Base-by-base conservation (phyloP, 1,140 invertebrate species). In the Marisa cornuarietis region DNA sequence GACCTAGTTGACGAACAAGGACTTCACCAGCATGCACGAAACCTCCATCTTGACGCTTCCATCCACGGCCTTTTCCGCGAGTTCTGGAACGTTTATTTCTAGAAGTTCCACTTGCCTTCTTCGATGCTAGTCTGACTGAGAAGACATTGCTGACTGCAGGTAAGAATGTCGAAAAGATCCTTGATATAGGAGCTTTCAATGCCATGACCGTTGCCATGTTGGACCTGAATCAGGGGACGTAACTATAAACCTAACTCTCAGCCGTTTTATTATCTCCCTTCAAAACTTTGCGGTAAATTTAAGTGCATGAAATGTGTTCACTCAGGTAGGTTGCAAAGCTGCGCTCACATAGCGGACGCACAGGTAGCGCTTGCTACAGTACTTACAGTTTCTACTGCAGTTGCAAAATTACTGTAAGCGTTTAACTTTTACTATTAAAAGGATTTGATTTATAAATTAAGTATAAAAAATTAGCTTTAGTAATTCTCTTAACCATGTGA, bases 21-120 rank as follows among this genome's bases (percentile, higher is more conserved):
- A 87, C 79, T 83, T 88, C 84, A 24, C 84, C 86, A 71, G 63
- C 54, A 66, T 89, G 86, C 31, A 88, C 87, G 82, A 87, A 87
- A 22, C 81, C n/a, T 52, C 87, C 87, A 77, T 86, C 85, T 62
- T 79, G 63, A 72, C 76, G 74, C 66, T 84, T 85, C 62, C 80
- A 79, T 31, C 83, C 81, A 22, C 80, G 79, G 62, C 78, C 31
- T 49, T 82, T 79, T n/a, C 77, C 81, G 49, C 51, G 52, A 22
- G 82, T 81, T 61, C 77, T 79, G 52, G 72, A 52, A 54, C 69
- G 76, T 65, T 81, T 84, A 73, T 84, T 82, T 72, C 69, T 75
- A 22, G 76, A 71, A 24, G 76, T 68, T 14, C 72, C 68, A 22
- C 77, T 51, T 77, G 76, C 42, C 54, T 77, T 77, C 65, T 77